Conservation (phyloP, 2,113 vertebrate genomes). For the Percina caprodes region DNA sequence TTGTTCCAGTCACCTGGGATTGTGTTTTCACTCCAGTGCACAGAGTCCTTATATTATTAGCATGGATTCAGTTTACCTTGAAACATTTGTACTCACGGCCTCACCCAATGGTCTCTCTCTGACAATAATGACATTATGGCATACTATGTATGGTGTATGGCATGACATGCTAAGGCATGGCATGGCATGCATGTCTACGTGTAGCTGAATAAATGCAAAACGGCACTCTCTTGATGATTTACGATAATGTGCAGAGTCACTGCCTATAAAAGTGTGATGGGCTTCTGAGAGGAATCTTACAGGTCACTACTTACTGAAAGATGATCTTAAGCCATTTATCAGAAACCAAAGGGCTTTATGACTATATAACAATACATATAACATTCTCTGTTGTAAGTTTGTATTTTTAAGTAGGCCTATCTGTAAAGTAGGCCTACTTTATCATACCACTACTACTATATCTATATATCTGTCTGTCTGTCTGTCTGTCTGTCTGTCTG, state of each 20-base stretch:
- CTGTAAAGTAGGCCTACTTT: no score
- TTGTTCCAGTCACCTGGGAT: slow-evolving; percentile 40
- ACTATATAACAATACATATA: no score
- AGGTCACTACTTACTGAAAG: slow-evolving; percentile 60
- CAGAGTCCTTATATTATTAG: slow-evolving; percentile 20
- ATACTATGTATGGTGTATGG: neutral
- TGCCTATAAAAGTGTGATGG: slow-evolving; percentile 48
- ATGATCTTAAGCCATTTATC: slow-evolving; percentile 46
- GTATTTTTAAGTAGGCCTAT: no score
- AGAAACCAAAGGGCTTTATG: no score
- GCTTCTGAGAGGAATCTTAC: slow-evolving; percentile 52
- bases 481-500: no score
- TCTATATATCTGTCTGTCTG: no score
- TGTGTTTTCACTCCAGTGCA: slow-evolving; percentile 2
- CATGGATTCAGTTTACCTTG: slow-evolving; percentile 37
- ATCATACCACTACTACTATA: no score
- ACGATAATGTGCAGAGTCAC: slow-evolving; percentile 47
- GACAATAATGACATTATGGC: slow-evolving; percentile 5
- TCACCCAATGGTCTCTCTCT: slow-evolving; percentile 8
- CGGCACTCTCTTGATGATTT: slow-evolving; percentile 45
- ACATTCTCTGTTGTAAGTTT: no score
- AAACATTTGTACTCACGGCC: slow-evolving; percentile 21
- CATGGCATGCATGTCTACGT: slow-evolving; percentile 5
- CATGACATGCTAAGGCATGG: neutral
- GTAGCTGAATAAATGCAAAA: slow-evolving; percentile 33